phyloP scores from a whole-genome alignment of 2,888 invertebrate species.

The Scaptodrosophila latifasciaeformis region DNA sequence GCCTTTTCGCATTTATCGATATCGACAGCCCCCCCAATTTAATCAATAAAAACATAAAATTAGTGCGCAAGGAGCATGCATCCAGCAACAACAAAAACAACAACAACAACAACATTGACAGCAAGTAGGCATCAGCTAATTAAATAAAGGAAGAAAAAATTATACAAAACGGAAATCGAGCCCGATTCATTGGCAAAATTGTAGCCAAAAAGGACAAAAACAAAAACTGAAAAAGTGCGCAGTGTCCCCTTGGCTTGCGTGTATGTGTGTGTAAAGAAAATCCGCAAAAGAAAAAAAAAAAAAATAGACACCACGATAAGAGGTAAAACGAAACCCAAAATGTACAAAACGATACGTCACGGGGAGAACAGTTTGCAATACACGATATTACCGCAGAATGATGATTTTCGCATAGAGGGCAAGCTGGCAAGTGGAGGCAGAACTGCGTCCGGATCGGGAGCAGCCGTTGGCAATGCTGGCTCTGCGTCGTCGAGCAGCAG shows the following conservation, averaged over 20 bases:
- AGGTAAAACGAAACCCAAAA: slow-evolving; percentile 57
- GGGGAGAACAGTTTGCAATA: slow-evolving; percentile 85
- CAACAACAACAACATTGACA: slow-evolving; percentile 27
- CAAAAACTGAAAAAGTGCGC: slow-evolving; percentile 13
- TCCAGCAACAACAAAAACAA: slow-evolving; percentile 14
- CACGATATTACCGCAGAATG: slow-evolving; percentile 84
- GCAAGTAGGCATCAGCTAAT: slow-evolving; percentile 19
- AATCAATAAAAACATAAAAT: slow-evolving; percentile 64
- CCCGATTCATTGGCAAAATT: too few species aligned
- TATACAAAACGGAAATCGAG: too few species aligned
- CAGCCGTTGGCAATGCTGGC: slow-evolving; percentile 75
- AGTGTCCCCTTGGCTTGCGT: slow-evolving; percentile 1
- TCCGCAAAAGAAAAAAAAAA: not conserved
- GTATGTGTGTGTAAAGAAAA: not conserved
- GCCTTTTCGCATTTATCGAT: too few species aligned
- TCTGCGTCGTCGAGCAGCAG: not conserved
- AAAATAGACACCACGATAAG: not conserved
- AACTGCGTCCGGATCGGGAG: slow-evolving; percentile 70
- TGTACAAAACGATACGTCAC: slow-evolving; percentile 86
- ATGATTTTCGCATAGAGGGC: slow-evolving; percentile 80
- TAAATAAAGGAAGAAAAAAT: slow-evolving; percentile 5
- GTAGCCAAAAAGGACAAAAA: too few species aligned
- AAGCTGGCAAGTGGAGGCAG: slow-evolving; percentile 76
- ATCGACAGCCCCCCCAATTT: too few species aligned
- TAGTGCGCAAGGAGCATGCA: slow-evolving; percentile 51